Evolutionary conservation across 2,113 vertebrate species (phyloP).

Genomic region (Petroica traversi): DNA sequence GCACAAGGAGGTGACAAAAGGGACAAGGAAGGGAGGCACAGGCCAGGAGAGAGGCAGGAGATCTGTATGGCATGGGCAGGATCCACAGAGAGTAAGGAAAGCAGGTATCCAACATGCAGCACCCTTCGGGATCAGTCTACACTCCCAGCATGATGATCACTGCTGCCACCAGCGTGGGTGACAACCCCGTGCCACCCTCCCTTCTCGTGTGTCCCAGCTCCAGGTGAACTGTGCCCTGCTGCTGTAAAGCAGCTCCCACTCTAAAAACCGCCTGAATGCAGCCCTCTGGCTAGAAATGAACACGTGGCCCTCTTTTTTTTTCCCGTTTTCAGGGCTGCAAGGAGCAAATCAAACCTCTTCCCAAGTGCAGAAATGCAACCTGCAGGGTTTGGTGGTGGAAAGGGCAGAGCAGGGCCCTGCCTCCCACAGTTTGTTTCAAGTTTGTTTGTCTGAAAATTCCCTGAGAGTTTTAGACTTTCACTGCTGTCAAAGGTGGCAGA

Average conservation of each 20-base stretch:
- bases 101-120: neutral
- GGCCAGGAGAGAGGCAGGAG: neutral
- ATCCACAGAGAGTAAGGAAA: fast-evolving
- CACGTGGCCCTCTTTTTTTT: neutral
- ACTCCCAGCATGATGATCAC: neutral
- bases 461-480: neutral
- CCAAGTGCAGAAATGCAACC: neutral
- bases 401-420: neutral
- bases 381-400: neutral
- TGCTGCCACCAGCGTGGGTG: neutral
- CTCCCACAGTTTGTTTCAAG: neutral
- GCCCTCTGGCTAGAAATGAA: neutral
- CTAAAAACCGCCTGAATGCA: neutral
- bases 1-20: neutral
- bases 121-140: neutral
- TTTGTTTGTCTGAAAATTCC: slow-evolving; percentile 18
- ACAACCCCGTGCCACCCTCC: neutral
- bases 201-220: neutral
- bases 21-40: neutral
- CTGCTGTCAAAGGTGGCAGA: slow-evolving; percentile 39
- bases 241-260: neutral
- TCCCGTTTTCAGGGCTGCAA: neutral
- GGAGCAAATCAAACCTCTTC: neutral
- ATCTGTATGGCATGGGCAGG: neutral
- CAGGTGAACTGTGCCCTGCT: neutral